Evolutionary conservation across 2,113 vertebrate species (phyloP), one percentile per base, ranked within the genome.

Genomic region (Leiothrix lutea): DNA sequence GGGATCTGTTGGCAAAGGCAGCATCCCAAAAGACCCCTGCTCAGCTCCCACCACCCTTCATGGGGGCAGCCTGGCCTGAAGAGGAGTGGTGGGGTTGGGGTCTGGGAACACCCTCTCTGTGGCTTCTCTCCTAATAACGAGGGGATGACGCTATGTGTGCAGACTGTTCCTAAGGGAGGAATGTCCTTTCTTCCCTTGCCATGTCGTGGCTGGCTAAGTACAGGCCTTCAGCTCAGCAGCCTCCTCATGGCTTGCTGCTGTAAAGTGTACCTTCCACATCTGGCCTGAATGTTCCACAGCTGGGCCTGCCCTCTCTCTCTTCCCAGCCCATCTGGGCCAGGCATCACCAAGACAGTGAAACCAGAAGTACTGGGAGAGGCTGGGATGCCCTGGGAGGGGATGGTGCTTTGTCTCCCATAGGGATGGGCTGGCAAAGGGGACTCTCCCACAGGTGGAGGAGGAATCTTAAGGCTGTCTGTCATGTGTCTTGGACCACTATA

Each of bases 121-220:
- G 96, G 96, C 88, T 97, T 94, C 60, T 86, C 95, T 74, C 72
- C 75, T 93, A 92, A 93, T 88, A 88, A 92, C 0, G 33, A 95
- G 71, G 47, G 38, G 64, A 95, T 96, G 96, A 97, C 4, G 54
- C 64, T 35, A 86, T 94, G 54, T 47, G 50, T 1, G 4, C 79
- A 80, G 86, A 74, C 85, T 93, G 67, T 80, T 97, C 88, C 90
- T 73, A 10, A 58, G 47, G 66, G 60, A 91, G 60, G 86, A 97
- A 94, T 86, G 91, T 96, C 94, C 94, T 97, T 97, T 97, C 67
- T 97, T 97, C 96, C 91, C 1, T 72, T 96, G 96, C 95, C 96
- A 97, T 67, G 75, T 95, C 11, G 64, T 0, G 80, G 96, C 64
- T 0, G 0, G 72, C 78, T 96, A 97, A 97, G 75, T 97, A 95